phyloP scores from a whole-genome alignment of 2,888 invertebrate species.

The Parapristionchus giblindavisi region DNA sequence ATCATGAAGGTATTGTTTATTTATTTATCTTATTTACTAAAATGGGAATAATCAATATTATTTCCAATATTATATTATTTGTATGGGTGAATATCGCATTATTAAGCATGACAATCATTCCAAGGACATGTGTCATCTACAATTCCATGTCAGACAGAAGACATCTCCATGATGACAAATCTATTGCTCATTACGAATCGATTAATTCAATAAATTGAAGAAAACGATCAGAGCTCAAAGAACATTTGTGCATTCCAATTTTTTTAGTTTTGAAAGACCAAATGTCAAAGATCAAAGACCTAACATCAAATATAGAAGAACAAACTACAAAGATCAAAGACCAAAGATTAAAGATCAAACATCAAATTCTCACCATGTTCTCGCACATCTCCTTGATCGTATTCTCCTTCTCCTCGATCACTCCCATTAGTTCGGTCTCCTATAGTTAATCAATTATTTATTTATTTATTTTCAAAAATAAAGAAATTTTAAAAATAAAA shows the following conservation, averaged over 20 bases:
- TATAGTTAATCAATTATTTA: neutral
- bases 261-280: no score
- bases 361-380: neutral
- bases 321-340: no score
- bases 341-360: neutral
- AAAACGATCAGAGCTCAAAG: no score
- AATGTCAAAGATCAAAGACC: no score
- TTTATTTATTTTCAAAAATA: neutral
- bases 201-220: no score
- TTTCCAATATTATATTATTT: neutral
- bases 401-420: constrained; percentile 26
- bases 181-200: no score
- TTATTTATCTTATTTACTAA: neutral
- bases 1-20: neutral
- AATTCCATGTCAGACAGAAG: no score
- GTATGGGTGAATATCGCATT: neutral
- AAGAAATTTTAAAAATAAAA: neutral
- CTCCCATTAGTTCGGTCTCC: constrained; percentile 22
- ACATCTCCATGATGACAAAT: no score
- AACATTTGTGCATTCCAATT: no score
- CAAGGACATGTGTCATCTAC: no score
- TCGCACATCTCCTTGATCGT: constrained; percentile 24
- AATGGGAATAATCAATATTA: neutral
- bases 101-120: no score
- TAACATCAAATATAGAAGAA: no score